Evolutionary conservation across 1,140 invertebrate genomes (phyloP).

Genomic region (Lethrus apterus): DNA sequence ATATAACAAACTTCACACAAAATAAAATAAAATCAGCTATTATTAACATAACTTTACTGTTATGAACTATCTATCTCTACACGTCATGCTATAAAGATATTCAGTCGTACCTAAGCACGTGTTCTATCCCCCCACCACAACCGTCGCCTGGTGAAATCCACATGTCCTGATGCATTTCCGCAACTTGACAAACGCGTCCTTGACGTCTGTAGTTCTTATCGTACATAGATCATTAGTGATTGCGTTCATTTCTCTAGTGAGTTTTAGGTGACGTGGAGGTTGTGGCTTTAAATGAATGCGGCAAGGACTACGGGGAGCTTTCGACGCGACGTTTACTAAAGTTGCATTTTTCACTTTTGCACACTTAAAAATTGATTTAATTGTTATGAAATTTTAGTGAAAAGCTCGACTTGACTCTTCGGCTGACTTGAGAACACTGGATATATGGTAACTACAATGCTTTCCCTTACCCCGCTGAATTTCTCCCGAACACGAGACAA

Average conservation of each 20-base stretch:
- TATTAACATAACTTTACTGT: no score
- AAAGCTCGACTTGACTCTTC: conserved; percentile 32
- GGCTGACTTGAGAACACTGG: conserved; percentile 42
- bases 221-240: no score
- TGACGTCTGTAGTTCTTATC: neutral
- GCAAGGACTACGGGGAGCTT: no score
- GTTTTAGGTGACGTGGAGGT: no score
- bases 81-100: conserved; percentile 15
- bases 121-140: conserved; percentile 24
- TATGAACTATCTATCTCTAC: no score
- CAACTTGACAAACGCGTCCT: neutral
- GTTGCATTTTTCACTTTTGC: conserved; percentile 2
- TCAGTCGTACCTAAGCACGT: conserved; percentile 22
- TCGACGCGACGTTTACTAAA: neutral
- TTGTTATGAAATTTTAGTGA: conserved; percentile 4
- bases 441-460: conserved; percentile 42
- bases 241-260: no score
- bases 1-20: no score
- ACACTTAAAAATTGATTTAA: conserved; percentile 6
- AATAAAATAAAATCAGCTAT: no score
- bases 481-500: conserved; percentile 49
- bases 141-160: neutral
- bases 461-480: conserved; percentile 43
- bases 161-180: conserved; percentile 1
- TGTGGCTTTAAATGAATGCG: no score